phyloP scores from a whole-genome alignment of 2,888 invertebrate genomes.

The Ophion ventricosus region DNA sequence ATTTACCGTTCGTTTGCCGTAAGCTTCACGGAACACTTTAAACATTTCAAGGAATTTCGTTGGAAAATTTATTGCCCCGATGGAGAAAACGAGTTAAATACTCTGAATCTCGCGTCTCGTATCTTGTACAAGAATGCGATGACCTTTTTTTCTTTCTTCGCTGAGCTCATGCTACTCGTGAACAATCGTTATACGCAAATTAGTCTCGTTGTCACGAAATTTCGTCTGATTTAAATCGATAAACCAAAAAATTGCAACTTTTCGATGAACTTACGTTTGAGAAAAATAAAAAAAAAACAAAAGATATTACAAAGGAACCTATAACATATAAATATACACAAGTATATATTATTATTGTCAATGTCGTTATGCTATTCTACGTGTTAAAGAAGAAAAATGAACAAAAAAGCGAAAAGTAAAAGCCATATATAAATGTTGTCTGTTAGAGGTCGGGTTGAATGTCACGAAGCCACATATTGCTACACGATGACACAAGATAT shows the following conservation, averaged over 20 bases:
- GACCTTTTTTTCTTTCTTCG: conserved; percentile 22
- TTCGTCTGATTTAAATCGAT: conserved; percentile 8
- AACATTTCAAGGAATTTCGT: conserved; percentile 32
- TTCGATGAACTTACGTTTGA: conserved; percentile 48
- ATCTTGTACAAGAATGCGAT: conserved; percentile 50
- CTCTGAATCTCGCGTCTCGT: conserved; percentile 53
- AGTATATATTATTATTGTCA: conserved; percentile 68
- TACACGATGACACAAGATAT: conserved; percentile 31
- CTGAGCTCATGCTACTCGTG: conserved; percentile 14
- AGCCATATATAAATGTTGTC: conserved; percentile 77
- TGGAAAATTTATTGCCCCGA: conserved; percentile 30
- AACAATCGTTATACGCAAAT: conserved; percentile 9
- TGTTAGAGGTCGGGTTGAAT: conserved; percentile 75
- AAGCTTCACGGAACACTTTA: background rate
- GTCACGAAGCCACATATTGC: conserved; percentile 71
- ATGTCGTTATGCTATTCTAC: conserved; percentile 75
- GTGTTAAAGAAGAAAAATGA: conserved; percentile 69
- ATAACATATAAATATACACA: conserved; percentile 47
- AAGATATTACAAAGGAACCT: conserved; percentile 42
- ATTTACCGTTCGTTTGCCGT: conserved; percentile 27
- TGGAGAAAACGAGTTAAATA: conserved; percentile 1
- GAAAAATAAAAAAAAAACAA: conserved; percentile 38
- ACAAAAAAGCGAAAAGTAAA: conserved; percentile 69
- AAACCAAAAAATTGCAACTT: conserved; percentile 37
- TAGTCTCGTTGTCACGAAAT: conserved; percentile 5